phyloP scores from a whole-genome alignment of 2,113 vertebrate species.

The Cheilinus undulatus region DNA sequence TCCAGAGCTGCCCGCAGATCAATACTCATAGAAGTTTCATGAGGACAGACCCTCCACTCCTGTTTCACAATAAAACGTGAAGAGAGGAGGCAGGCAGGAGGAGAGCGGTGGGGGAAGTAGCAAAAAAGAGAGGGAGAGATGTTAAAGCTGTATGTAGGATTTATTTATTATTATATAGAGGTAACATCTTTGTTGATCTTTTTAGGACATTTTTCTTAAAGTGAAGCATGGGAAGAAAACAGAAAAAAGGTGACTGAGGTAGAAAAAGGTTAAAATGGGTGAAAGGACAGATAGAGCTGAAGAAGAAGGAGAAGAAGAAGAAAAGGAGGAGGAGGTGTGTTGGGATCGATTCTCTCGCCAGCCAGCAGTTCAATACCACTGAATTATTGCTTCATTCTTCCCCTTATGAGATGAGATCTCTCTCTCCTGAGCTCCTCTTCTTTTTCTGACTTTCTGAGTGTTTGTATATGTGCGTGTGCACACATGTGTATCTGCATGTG shows the following conservation, averaged over 20 bases:
- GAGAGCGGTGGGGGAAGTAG: neutral
- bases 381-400: slow-evolving; percentile 99
- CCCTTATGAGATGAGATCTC: slow-evolving; percentile 95
- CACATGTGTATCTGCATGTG: slow-evolving; percentile 84
- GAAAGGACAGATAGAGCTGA: slow-evolving; percentile 48
- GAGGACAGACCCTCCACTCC: slow-evolving; percentile 84
- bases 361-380: slow-evolving; percentile 93
- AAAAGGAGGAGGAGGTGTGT: slow-evolving; percentile 64
- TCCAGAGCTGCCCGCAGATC: slow-evolving; percentile 78
- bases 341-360: slow-evolving; percentile 91
- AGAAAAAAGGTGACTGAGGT: slow-evolving; percentile 62
- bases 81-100: slow-evolving; percentile 28
- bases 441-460: slow-evolving; percentile 81
- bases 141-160: neutral
- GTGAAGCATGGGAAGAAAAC: neutral
- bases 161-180: slow-evolving; percentile 23
- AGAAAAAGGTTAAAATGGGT: slow-evolving; percentile 23
- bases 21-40: slow-evolving; percentile 91
- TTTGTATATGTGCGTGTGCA: slow-evolving; percentile 35
- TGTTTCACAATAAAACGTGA: slow-evolving; percentile 86
- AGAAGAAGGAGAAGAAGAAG: slow-evolving; percentile 55
- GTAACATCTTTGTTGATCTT: slow-evolving; percentile 15
- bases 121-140: slow-evolving; percentile 3
- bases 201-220: slow-evolving; percentile 19
- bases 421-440: slow-evolving; percentile 47